Evolutionary conservation across 1,140 invertebrate species (phyloP), one percentile per base, ranked within the genome.

Genomic region (Archegozetes longisetosus): DNA sequence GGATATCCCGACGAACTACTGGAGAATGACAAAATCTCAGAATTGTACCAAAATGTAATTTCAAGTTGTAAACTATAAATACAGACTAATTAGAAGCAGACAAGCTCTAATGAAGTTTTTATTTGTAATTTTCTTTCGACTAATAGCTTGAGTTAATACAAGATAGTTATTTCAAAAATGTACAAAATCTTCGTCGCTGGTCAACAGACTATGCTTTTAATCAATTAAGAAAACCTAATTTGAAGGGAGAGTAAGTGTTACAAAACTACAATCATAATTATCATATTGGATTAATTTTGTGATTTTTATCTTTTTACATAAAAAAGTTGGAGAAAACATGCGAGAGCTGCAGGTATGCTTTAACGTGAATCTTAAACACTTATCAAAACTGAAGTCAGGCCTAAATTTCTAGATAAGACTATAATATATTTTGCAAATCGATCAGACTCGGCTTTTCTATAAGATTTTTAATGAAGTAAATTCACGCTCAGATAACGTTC

Each of bases 181-280:
- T 84, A 23, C 71, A 89, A 50, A 82, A 83, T 64, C 69, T 88
- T 64, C 83, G 82, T 32, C 74, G 82, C 53, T 86, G 86, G 69
- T 80, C 79, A 17, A 86, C 81, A 0, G 78, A 87, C 66, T 84
- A 83, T 66, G 79, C 84, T 17, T 86, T 88, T 68, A 79, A 79
- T 50, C 82, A 83, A 66, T 70, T 90, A 2, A 76, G 84, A 13
- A 79, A 84, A 61, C 80, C 82, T 0, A 83, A 88, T 1, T 85
- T 88, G 68, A 89, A 87, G 71, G 83, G 79, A 50, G 85, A 89
- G 70, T 73, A 66, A 65, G 69, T 68, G 20, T 25, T 48, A 49
- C 25, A n/a, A n/a, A n/a, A n/a, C n/a, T n/a, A n/a, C n/a, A n/a
- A n/a, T n/a, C n/a, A n/a, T n/a, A n/a, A 40, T 55, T 24, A 53